Evolutionary conservation across 2,888 invertebrate genomes (phyloP).

Genomic region (Cabera pusaria): DNA sequence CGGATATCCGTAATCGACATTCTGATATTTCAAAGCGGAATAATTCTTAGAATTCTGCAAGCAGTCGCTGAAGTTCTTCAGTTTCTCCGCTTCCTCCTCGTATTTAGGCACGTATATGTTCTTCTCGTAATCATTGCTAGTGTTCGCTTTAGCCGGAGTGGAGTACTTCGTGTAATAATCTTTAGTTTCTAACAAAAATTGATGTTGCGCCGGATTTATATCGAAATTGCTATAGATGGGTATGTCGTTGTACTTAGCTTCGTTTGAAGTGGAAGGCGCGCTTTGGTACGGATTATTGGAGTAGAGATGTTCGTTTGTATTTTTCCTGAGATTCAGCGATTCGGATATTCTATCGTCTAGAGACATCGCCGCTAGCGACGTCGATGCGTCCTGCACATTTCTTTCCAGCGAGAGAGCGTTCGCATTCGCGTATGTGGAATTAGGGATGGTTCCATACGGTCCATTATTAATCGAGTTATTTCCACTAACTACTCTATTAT

Average conservation of each 20-base stretch:
- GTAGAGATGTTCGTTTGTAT: slow-evolving; percentile 64
- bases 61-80: slow-evolving; percentile 66
- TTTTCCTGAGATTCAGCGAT: slow-evolving; percentile 74
- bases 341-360: slow-evolving; percentile 76
- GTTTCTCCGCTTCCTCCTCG: slow-evolving; percentile 64
- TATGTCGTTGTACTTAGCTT: slow-evolving; percentile 55
- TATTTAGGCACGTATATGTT: slow-evolving; percentile 71
- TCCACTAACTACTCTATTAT: slow-evolving; percentile 52
- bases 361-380: slow-evolving; percentile 61
- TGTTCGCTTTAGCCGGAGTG: slow-evolving; percentile 48
- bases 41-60: slow-evolving; percentile 73
- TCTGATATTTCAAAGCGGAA: slow-evolving; percentile 69
- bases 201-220: slow-evolving; percentile 57
- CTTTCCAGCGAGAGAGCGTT: slow-evolving; percentile 50
- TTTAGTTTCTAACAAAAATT: slow-evolving; percentile 67
- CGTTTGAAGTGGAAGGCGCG: slow-evolving; percentile 44
- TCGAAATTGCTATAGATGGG: slow-evolving; percentile 66
- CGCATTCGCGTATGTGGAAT: slow-evolving; percentile 44
- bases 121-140: slow-evolving; percentile 64
- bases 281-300: slow-evolving; percentile 47
- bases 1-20: slow-evolving; percentile 54
- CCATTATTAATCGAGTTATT: slow-evolving; percentile 42
- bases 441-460: slow-evolving; percentile 40
- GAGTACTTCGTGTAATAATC: slow-evolving; percentile 74
- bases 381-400: slow-evolving; percentile 41